phyloP scores from a whole-genome alignment of 2,113 vertebrate species.

The Tetrax tetrax region DNA sequence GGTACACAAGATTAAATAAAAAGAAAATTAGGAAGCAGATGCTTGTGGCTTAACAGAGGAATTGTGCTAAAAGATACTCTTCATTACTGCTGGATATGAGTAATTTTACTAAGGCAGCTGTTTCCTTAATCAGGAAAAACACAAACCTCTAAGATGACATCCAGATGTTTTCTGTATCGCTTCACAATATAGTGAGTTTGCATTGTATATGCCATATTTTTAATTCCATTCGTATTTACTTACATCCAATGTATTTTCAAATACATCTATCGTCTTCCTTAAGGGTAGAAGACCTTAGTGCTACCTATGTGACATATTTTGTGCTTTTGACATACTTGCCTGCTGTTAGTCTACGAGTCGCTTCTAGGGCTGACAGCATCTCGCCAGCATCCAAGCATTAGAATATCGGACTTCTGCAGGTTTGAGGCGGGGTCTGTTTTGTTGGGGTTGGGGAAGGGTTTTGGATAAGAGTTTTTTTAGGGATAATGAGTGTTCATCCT shows the following conservation, averaged over 20 bases:
- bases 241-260: neutral
- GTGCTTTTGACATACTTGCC: neutral
- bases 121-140: constrained; percentile 49
- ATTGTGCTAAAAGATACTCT: constrained; percentile 61
- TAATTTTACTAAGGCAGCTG: constrained; percentile 66
- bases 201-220: neutral
- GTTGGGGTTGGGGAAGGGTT: neutral
- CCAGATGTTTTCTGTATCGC: constrained; percentile 44
- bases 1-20: constrained; percentile 63
- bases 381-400: neutral
- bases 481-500: neutral
- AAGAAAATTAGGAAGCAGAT: constrained; percentile 71
- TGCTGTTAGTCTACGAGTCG: neutral
- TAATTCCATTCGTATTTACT: neutral
- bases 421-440: neutral
- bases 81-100: constrained; percentile 56
- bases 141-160: neutral
- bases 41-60: constrained; percentile 67
- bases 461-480: neutral
- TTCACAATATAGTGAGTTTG: neutral
- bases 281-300: neutral
- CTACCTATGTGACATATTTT: rapidly evolving
- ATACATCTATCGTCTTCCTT: neutral
- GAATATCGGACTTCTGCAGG: neutral
- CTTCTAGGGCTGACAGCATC: neutral